Base-by-base conservation (phyloP, 2,797 vertebrate species). In the Mastacembelus armatus region DNA sequence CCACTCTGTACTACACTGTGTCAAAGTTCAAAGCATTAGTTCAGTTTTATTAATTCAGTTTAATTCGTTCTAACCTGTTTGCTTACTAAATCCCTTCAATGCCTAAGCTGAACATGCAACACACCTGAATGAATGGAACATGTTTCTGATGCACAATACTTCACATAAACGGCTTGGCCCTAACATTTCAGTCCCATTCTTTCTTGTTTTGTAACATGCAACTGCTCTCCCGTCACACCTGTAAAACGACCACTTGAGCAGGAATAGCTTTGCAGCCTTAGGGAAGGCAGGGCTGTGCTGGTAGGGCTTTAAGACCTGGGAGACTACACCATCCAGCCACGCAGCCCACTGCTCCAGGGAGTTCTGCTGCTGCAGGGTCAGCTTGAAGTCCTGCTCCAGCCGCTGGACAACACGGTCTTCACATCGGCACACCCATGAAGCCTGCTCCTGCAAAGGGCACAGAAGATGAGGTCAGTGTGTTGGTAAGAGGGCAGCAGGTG, bases 221-320 rank as follows among this genome's bases (percentile, higher is more conserved):
- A 43, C 4, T 21, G 55, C 18, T 15, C n/a, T 43, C 3, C 12
- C 2, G 15, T 48, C 88, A 35, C 55, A 97, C 96, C 97, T 98
- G 92, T 98, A 98, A 84, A 98, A 98, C 55, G 96, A 97, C 97
- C 97, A 98, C 92, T 97, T 98, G 58, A 98, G 96, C 51, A 98
- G 91, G 81, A 98, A 98, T 62, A 97, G 96, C 77, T 98, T 98
- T 65, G 97, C 97, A 0, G 96, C 96, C 74, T 96, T 97, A 10
- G 96, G 94, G 76, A 98, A 96, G 71, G 95, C 91, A 0, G 95
- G 72, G 62, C 94, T 96, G 65, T 96, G 94, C 77, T 96, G 96
- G 89, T 98, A 96, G 38, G 97, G 97, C 79, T 96, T 97, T 26
- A 98, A 91, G 72, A 98, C 96, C 80, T 96, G 95, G 77, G 95